A percentile compares a stretch with the other conserved stretches of the same genome.
Evolutionary conservation across 1,140 invertebrate genomes (phyloP).

Genomic region (Brachionus plicatilis): DNA sequence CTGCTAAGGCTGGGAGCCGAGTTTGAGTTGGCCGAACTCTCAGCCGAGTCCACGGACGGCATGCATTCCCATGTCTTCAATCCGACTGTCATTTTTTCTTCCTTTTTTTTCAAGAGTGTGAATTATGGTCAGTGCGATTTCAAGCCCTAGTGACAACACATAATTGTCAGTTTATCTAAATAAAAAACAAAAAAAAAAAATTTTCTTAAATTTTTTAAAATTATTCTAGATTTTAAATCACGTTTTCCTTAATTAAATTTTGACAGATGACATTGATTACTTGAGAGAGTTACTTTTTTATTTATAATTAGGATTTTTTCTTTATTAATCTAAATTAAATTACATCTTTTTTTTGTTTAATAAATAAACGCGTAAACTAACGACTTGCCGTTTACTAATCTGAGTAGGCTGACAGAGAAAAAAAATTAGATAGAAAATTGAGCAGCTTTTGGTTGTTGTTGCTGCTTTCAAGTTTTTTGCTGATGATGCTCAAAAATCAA

Average conservation of each 20-base stretch:
- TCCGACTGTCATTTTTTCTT: slow-evolving; percentile 31
- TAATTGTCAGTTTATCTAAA: neutral
- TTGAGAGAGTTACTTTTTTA: neutral
- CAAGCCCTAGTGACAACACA: neutral
- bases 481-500: neutral
- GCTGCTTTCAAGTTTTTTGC: neutral
- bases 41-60: neutral
- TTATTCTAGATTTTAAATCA: neutral
- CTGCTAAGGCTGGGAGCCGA: neutral
- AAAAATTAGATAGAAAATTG: neutral
- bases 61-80: slow-evolving; percentile 24
- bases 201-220: neutral
- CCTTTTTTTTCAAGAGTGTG: neutral
- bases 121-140: neutral
- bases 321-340: neutral
- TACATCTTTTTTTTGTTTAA: neutral
- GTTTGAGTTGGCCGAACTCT: neutral
- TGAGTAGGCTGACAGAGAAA: neutral
- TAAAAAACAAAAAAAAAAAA: neutral
- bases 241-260: neutral
- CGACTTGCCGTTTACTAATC: neutral
- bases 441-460: neutral
- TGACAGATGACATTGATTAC: neutral
- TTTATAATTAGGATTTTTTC: neutral
- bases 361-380: neutral